A percentile compares a stretch with the other conserved stretches of the same genome.
Evolutionary conservation across 2,888 invertebrate species (phyloP).

Genomic region (Automeris io): DNA sequence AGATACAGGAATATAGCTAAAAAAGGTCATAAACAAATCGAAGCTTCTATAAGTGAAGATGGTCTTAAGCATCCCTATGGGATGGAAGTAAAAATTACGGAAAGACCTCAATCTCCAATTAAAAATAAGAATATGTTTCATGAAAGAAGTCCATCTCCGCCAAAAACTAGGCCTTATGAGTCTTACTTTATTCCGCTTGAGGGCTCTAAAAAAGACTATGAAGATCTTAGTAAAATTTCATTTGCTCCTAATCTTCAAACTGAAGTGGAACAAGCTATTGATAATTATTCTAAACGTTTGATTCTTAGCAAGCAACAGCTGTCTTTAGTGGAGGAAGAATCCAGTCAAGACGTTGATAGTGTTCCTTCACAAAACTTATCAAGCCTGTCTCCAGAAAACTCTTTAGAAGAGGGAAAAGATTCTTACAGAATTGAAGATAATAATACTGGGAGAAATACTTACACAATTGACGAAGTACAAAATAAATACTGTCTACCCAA

Average conservation of each 20-base stretch:
- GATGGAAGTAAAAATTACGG: conserved; percentile 59
- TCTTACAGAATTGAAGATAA: conserved; percentile 21
- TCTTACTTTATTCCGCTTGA: conserved; percentile 57
- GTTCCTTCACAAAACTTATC: conserved; percentile 51
- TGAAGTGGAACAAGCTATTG: conserved; percentile 47
- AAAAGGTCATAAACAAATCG: conserved; percentile 46
- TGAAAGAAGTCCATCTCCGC: conserved; percentile 40
- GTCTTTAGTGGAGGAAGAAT: conserved; percentile 71
- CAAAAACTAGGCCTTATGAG: conserved; percentile 44
- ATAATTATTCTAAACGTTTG: conserved; percentile 47
- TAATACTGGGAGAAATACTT: conserved; percentile 22
- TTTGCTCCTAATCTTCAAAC: conserved; percentile 36
- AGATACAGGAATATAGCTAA: conserved; percentile 55
- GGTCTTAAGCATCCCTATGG: conserved; percentile 41
- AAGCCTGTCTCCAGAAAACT: conserved; percentile 50
- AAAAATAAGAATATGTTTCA: conserved; percentile 36
- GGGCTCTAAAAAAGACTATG: conserved; percentile 27
- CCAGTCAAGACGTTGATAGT: conserved; percentile 65
- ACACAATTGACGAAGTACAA: conserved; percentile 25
- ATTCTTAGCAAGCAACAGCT: conserved; percentile 66
- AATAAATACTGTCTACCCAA: conserved; percentile 7
- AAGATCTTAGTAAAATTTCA: conserved; percentile 40
- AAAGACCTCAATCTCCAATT: conserved; percentile 40
- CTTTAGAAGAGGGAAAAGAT: conserved; percentile 31
- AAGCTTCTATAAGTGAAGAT: conserved; percentile 33